Conservation (phyloP, 2,113 vertebrate species). For the Hippocampus comes region DNA sequence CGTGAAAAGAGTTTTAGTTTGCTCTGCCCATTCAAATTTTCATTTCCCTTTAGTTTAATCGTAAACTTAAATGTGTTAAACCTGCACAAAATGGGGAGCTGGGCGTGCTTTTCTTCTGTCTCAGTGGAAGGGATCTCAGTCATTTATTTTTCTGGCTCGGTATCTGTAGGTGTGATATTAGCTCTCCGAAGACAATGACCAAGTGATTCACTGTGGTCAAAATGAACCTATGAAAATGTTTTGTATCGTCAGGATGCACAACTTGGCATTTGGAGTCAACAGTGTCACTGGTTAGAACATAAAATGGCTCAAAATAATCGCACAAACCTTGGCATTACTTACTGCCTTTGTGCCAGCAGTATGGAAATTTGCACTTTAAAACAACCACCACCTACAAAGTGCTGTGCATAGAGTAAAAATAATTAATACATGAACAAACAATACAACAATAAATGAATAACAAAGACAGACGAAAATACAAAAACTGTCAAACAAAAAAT, state of each 20-base stretch:
- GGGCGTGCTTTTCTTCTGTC: slow-evolving; percentile 16
- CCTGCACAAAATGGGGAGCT: background rate
- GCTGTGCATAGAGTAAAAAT: no score
- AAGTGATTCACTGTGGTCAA: slow-evolving; percentile 31
- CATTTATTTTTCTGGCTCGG: slow-evolving; percentile 30
- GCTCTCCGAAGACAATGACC: slow-evolving; percentile 22
- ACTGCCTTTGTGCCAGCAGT: background rate
- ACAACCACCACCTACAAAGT: no score
- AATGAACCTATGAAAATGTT: background rate
- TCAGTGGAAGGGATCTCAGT: slow-evolving; percentile 16
- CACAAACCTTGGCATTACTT: background rate
- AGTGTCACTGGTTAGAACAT: background rate
- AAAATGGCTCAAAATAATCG: background rate
- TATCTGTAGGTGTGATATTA: slow-evolving; percentile 33
- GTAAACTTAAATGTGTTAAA: background rate
- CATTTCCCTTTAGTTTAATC: background rate
- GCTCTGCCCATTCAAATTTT: background rate
- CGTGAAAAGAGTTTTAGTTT: background rate
- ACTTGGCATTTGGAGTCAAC: background rate
- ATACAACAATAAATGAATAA: no score
- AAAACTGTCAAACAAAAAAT: background rate
- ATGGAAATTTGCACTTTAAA: background rate
- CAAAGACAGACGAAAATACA: no score
- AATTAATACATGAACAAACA: no score
- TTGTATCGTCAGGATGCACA: background rate